Evolutionary conservation across 2,888 invertebrate species (phyloP).

Genomic region (Cantharis nigra): DNA sequence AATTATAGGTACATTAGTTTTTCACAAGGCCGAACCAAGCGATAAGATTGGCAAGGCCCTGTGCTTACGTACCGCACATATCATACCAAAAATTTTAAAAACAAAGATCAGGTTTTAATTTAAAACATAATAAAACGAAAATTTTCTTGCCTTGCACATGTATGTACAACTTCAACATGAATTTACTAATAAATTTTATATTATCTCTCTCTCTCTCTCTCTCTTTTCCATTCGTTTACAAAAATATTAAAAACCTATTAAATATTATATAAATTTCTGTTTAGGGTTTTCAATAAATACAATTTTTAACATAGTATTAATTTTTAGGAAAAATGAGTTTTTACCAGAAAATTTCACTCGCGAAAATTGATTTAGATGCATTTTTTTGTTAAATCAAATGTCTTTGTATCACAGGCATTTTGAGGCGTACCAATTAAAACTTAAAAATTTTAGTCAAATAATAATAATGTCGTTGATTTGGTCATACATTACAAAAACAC

Average conservation of each 20-base stretch:
- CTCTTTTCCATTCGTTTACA: neutral
- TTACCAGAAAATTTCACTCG: neutral
- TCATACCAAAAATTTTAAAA: neutral
- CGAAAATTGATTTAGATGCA: neutral
- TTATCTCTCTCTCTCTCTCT: neutral
- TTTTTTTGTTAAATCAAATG: neutral
- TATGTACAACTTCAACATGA: neutral
- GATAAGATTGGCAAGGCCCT: neutral
- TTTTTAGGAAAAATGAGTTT: neutral
- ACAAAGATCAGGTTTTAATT: neutral
- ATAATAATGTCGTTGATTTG: constrained; percentile 31
- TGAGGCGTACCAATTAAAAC: constrained; percentile 47
- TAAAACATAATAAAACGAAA: neutral
- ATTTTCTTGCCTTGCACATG: neutral
- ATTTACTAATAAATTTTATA: neutral
- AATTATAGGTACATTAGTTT: neutral
- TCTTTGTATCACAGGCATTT: constrained; percentile 52
- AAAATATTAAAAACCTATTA: neutral
- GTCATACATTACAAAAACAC: constrained; percentile 24
- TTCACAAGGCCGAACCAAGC: neutral
- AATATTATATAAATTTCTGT: neutral
- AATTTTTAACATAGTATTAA: neutral
- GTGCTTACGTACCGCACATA: neutral
- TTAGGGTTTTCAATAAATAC: neutral
- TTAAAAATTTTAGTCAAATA: constrained; percentile 11